These are phyloP conservation scores for Chaetoderma sp. DNA, from an alignment of 2,888 invertebrate species.

Conservation along the genomic window DNA sequence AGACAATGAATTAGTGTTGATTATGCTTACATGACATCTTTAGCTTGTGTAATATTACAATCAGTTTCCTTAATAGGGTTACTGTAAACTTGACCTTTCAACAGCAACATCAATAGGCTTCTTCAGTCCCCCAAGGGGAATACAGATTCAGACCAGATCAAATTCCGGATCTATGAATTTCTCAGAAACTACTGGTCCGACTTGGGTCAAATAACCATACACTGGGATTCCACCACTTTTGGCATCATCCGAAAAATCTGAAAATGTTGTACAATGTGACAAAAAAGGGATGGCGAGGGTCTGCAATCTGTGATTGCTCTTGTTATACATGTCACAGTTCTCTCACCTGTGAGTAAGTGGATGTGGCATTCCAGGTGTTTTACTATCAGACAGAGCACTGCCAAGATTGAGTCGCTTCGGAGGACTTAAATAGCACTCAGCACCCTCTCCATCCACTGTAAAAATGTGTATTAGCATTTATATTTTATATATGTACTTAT, in stretches of 20 bases:
- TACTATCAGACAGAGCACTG: slow-evolving; percentile 54
- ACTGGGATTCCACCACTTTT: not conserved
- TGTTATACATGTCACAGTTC: not conserved
- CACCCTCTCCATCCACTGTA: slow-evolving; percentile 57
- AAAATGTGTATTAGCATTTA: too few species aligned
- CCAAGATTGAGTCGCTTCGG: slow-evolving; percentile 58
- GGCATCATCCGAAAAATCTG: not conserved
- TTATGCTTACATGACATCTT: too few species aligned
- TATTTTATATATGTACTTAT: too few species aligned
- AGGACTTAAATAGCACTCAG: slow-evolving; percentile 55
- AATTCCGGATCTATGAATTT: too few species aligned
- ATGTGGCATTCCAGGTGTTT: slow-evolving; percentile 43
- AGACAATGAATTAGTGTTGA: too few species aligned
- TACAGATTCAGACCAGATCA: too few species aligned
- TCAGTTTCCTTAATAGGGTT: too few species aligned
- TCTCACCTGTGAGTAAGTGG: slow-evolving; percentile 60
- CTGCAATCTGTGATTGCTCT: not conserved
- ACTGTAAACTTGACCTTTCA: too few species aligned
- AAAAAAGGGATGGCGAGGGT: not conserved
- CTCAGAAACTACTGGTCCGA: too few species aligned
- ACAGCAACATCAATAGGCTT: too few species aligned
- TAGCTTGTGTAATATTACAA: too few species aligned
- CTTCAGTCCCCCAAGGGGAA: too few species aligned
- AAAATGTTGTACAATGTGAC: not conserved
- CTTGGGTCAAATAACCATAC: not conserved